These are phyloP conservation scores for Oryzias javanicus DNA, from an alignment of 2,113 vertebrate species.

Conservation along the genomic window DNA sequence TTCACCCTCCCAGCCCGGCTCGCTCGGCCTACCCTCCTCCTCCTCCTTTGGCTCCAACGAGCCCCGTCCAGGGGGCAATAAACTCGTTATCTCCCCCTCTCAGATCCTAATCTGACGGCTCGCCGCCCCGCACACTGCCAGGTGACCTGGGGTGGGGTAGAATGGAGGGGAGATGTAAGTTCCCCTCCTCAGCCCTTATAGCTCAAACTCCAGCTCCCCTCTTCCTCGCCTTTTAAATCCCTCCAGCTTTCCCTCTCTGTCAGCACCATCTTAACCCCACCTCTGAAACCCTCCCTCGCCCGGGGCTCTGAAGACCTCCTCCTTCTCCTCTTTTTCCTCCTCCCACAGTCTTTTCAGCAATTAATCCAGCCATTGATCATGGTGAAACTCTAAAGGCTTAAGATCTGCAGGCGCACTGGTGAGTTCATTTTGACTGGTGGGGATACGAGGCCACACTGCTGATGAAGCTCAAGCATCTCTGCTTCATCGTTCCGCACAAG, in stretches of 20 bases:
- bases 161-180: conserved; percentile 47
- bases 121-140: conserved; percentile 77
- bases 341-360: conserved; percentile 65
- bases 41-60: conserved; percentile 74
- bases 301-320: conserved; percentile 61
- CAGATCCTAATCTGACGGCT: conserved; percentile 85
- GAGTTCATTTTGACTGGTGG: conserved; percentile 41
- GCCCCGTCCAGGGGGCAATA: conserved; percentile 81
- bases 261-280: conserved; percentile 75
- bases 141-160: conserved; percentile 76
- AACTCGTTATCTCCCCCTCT: conserved; percentile 82
- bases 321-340: conserved; percentile 24
- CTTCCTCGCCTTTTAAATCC: conserved; percentile 76
- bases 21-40: conserved; percentile 68
- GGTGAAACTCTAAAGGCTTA: conserved; percentile 61
- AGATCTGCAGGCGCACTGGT: conserved; percentile 54
- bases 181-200: conserved; percentile 50
- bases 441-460: conserved; percentile 15
- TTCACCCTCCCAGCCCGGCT: conserved; percentile 58
- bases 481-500: neutral
- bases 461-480: conserved; percentile 9
- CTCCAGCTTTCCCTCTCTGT: conserved; percentile 74
- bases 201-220: conserved; percentile 52
- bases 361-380: conserved; percentile 82
- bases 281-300: conserved; percentile 70